A percentile compares a stretch with the other conserved stretches of the same genome.
Conservation (phyloP, 2,888 invertebrate species). For the Lepas anatifera region DNA sequence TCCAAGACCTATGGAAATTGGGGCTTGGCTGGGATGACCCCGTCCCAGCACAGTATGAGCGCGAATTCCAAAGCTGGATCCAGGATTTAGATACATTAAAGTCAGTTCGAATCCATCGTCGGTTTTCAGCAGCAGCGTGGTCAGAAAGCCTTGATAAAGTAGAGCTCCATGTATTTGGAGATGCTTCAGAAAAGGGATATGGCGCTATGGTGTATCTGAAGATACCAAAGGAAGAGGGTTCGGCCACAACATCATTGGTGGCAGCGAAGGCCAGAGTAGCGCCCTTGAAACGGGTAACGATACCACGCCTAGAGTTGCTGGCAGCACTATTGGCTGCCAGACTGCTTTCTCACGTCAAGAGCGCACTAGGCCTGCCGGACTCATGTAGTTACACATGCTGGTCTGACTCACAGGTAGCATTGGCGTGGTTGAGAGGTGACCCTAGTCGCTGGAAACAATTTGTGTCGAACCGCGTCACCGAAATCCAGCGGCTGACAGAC, state of each 20-base stretch:
- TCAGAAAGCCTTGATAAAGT: background rate
- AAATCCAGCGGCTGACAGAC: background rate
- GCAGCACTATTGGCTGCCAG: background rate
- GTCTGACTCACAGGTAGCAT: background rate
- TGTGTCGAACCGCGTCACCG: background rate
- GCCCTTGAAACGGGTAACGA: background rate
- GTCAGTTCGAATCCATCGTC: background rate
- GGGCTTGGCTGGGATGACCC: background rate
- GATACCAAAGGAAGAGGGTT: background rate
- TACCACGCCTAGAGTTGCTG: background rate
- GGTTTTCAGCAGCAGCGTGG: background rate
- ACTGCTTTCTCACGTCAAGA: background rate
- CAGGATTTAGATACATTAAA: background rate
- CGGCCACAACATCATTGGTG: background rate
- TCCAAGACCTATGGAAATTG: background rate
- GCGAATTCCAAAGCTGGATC: background rate
- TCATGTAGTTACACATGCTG: background rate
- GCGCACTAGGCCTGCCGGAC: background rate
- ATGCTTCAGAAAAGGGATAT: background rate
- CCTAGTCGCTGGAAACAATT: background rate
- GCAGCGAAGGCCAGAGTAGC: background rate
- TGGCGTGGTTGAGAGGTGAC: background rate
- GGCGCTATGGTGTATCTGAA: background rate
- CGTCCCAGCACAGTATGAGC: background rate
- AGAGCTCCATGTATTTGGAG: background rate